A percentile compares a stretch with the other conserved stretches of the same genome.
These are phyloP conservation scores for Zaprionus ghesquierei DNA, from an alignment of 1,140 invertebrate species.

Conservation along the genomic window DNA sequence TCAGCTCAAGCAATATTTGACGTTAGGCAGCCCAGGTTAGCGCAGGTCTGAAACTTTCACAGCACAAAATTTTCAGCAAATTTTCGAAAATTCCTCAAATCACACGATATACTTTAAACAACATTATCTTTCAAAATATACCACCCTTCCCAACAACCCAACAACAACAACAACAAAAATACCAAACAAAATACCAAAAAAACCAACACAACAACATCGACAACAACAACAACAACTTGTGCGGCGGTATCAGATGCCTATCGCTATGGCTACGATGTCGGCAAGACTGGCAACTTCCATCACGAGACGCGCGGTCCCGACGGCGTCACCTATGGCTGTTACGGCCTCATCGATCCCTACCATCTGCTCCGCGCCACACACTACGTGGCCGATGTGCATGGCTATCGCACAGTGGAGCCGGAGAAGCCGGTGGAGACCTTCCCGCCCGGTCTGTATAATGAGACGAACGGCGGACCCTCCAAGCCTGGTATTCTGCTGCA, in stretches of 20 bases:
- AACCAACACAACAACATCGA: constrained; percentile 27
- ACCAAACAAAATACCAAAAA: constrained; percentile 32
- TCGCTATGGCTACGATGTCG: constrained; percentile 89
- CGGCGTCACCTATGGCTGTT: constrained; percentile 90
- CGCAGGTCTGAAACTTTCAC: constrained; percentile 23
- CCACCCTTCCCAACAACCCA: neutral
- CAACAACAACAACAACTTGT: constrained; percentile 26
- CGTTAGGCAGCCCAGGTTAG: constrained; percentile 32
- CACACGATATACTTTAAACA: constrained; percentile 6
- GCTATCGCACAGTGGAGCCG: constrained; percentile 88
- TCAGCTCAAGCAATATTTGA: constrained; percentile 11
- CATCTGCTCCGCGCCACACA: constrained; percentile 87
- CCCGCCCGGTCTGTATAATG: constrained; percentile 76
- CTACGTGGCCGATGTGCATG: constrained; percentile 90
- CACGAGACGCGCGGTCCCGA: constrained; percentile 89
- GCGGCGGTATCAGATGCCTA: constrained; percentile 84
- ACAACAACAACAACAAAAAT: constrained; percentile 21
- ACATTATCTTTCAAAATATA: constrained; percentile 49
- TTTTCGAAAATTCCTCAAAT: constrained; percentile 22
- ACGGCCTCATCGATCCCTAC: constrained; percentile 89
- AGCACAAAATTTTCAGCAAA: constrained; percentile 40
- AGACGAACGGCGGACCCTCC: constrained; percentile 77
- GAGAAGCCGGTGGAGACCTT: constrained; percentile 88
- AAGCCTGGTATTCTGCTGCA: constrained; percentile 84
- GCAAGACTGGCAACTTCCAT: constrained; percentile 88